These are phyloP conservation scores for Octonoba sinensis DNA, from an alignment of 2,888 invertebrate species.

Conservation along the genomic window DNA sequence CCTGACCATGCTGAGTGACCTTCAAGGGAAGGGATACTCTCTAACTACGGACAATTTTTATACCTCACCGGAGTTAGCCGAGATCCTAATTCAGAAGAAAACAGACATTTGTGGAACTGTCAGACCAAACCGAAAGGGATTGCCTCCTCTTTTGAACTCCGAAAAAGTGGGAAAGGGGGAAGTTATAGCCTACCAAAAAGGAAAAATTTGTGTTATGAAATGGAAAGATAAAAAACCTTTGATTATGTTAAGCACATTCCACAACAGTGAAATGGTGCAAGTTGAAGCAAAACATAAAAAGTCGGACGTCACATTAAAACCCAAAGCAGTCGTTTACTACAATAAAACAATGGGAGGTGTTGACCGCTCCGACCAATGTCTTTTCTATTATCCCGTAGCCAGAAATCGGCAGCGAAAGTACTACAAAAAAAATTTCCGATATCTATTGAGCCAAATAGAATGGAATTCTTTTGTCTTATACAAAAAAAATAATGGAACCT, in stretches of 20 bases:
- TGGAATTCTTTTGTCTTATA: conserved; percentile 6
- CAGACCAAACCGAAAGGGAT: conserved; percentile 46
- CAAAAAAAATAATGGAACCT: background rate
- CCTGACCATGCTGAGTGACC: conserved; percentile 32
- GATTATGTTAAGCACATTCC: conserved; percentile 14
- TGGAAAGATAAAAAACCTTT: conserved; percentile 49
- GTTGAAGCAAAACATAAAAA: background rate
- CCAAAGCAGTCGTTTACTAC: conserved; percentile 4
- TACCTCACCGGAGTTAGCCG: conserved; percentile 19
- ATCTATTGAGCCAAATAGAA: background rate
- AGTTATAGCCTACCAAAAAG: conserved; percentile 24
- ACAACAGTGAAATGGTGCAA: conserved; percentile 19
- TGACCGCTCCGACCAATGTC: conserved; percentile 2
- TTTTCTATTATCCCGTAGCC: background rate
- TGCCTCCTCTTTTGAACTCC: conserved; percentile 23
- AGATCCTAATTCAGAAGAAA: conserved; percentile 27
- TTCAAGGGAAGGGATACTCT: conserved; percentile 36
- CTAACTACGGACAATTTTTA: conserved; percentile 61
- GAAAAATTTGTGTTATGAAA: conserved; percentile 20
- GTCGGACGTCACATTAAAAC: conserved; percentile 10
- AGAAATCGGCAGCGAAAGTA: background rate
- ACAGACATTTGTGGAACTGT: conserved; percentile 65
- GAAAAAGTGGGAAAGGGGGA: conserved; percentile 54
- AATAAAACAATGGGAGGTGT: conserved; percentile 12
- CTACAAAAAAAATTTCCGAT: background rate